These are phyloP conservation scores for Fundulus diaphanus DNA, from an alignment of 2,797 vertebrate species.

Conservation along the genomic window DNA sequence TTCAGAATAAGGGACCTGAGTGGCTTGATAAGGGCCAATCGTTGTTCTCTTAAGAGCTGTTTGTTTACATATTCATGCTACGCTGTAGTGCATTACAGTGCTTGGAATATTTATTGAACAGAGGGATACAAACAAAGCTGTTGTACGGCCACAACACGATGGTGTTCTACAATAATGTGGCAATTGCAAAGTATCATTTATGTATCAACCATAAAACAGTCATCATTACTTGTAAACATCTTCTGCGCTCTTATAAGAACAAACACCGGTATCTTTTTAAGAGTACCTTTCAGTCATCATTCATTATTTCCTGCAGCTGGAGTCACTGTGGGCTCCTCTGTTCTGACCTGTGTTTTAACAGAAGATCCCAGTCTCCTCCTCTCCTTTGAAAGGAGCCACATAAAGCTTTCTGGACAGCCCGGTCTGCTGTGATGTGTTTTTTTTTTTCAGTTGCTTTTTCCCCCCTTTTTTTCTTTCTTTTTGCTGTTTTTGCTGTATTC, in stretches of 20 bases:
- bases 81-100: conserved; percentile 21
- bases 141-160: background rate
- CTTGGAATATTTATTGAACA: conserved; percentile 15
- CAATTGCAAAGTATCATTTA: background rate
- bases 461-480: conserved; percentile 4
- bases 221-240: background rate
- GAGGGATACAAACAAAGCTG: conserved; percentile 6
- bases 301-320: conserved; percentile 35
- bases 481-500: conserved; percentile 49
- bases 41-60: conserved; percentile 24
- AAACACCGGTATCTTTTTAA: conserved; percentile 11
- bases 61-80: conserved; percentile 34
- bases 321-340: conserved; percentile 24
- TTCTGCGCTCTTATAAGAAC: background rate
- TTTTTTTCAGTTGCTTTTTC: background rate
- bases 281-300: conserved; percentile 44
- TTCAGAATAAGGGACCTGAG: conserved; percentile 27
- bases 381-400: conserved; percentile 49
- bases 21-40: conserved; percentile 18
- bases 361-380: conserved; percentile 33
- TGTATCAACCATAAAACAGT: background rate
- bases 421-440: conserved; percentile 13
- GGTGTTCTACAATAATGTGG: background rate
- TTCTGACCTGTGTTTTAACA: conserved; percentile 56
- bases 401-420: conserved; percentile 29